Percentiles rank a stretch among this genome's conserved stretches.
Evolutionary conservation across 2,113 vertebrate species (phyloP).

Genomic region (Rhinoptilus africanus): DNA sequence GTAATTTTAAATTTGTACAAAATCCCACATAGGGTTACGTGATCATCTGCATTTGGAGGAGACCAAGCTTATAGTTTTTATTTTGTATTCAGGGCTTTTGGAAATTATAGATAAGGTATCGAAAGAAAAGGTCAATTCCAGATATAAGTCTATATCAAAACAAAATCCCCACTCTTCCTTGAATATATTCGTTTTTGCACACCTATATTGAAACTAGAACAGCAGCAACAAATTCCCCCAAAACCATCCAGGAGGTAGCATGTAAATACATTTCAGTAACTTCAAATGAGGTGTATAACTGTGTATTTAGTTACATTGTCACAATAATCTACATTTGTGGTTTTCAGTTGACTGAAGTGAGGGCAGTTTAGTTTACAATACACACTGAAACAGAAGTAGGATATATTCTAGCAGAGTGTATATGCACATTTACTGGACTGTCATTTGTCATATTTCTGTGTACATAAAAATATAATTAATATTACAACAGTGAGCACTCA

Average conservation of each 20-base stretch:
- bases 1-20: neutral
- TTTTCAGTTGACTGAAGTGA: neutral
- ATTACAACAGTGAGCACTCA: neutral
- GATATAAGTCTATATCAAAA: neutral
- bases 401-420: neutral
- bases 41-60: neutral
- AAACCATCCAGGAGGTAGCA: neutral
- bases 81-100: neutral
- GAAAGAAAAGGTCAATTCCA: neutral
- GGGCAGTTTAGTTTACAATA: neutral
- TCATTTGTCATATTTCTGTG: neutral
- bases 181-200: neutral
- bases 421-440: neutral
- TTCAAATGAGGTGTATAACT: neutral
- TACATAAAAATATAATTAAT: neutral
- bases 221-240: neutral
- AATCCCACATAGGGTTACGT: accelerated
- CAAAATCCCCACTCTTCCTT: neutral
- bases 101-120: neutral
- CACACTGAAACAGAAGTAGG: neutral
- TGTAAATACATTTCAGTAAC: neutral
- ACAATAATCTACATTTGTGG: neutral
- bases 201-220: neutral
- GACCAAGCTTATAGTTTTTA: neutral
- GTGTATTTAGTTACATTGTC: neutral